A percentile compares a stretch with the other conserved stretches of the same genome.
Evolutionary conservation across 2,797 vertebrate species (phyloP).

Genomic region (Erpetoichthys calabaricus): DNA sequence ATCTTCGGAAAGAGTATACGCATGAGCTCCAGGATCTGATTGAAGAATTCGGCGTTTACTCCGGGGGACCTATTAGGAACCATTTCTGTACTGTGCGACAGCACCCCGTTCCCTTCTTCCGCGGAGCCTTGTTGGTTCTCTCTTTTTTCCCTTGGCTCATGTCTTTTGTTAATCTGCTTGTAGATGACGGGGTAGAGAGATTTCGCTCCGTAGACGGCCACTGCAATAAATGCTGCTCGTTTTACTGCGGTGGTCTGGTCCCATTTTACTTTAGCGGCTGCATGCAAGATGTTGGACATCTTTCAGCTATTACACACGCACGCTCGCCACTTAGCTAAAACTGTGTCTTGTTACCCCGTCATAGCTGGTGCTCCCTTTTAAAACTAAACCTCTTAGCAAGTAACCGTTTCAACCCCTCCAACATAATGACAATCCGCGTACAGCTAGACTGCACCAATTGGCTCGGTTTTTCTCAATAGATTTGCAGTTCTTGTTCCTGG

Average conservation of each 20-base stretch:
- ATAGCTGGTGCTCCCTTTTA: constrained; percentile 29
- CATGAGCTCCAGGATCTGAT: constrained; percentile 71
- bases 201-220: constrained; percentile 68
- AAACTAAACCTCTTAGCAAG: constrained; percentile 1
- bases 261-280: constrained; percentile 59
- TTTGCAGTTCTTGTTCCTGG: constrained; percentile 20
- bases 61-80: constrained; percentile 48
- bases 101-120: constrained; percentile 33
- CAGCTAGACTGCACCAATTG: constrained; percentile 31
- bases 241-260: constrained; percentile 57
- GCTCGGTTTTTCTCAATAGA: constrained; percentile 21
- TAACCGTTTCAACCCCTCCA: not conserved
- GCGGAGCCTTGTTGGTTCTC: constrained; percentile 8
- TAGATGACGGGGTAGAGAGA: constrained; percentile 68
- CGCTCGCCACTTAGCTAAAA: constrained; percentile 16
- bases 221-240: constrained; percentile 65
- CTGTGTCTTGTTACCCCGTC: constrained; percentile 9
- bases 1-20: constrained; percentile 79
- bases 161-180: constrained; percentile 36
- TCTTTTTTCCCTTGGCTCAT: constrained; percentile 6
- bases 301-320: constrained; percentile 17
- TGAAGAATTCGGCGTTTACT: constrained; percentile 70
- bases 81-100: constrained; percentile 19
- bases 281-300: constrained; percentile 65
- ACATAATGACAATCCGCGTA: constrained; percentile 4